Conservation (phyloP, 2,113 vertebrate species). For the Paralichthys olivaceus region DNA sequence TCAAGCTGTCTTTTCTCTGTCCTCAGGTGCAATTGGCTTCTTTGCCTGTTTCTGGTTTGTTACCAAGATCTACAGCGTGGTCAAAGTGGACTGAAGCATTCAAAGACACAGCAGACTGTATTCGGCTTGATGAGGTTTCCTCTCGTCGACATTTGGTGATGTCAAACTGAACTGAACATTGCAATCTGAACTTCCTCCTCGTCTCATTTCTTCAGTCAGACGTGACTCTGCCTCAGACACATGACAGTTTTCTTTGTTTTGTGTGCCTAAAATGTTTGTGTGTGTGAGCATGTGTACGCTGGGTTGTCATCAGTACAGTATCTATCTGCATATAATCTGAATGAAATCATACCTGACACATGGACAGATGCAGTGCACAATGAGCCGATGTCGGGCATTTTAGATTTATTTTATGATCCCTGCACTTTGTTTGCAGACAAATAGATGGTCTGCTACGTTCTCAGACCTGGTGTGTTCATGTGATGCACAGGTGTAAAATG, state of each 20-base stretch:
- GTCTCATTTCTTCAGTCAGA: background rate
- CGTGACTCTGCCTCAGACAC: background rate
- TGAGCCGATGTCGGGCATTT: background rate
- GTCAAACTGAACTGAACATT: conserved; percentile 8
- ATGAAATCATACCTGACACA: background rate
- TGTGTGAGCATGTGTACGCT: conserved; percentile 13
- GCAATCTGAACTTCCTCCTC: background rate
- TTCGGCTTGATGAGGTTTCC: background rate
- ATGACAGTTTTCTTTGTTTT: background rate
- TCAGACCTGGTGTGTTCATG: background rate
- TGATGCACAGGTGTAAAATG: background rate
- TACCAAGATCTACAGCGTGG: conserved; percentile 72
- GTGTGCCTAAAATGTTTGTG: conserved; percentile 22
- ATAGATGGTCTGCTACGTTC: background rate
- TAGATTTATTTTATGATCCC: background rate
- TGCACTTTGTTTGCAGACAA: background rate
- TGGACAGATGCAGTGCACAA: background rate
- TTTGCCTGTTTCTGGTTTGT: conserved; percentile 72
- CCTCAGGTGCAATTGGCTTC: conserved; percentile 63
- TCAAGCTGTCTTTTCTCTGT: conserved; percentile 8
- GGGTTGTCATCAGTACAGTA: conserved; percentile 12
- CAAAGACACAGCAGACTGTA: background rate
- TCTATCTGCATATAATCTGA: conserved; percentile 33
- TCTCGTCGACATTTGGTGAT: background rate
- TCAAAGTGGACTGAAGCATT: conserved; percentile 65